Evolutionary conservation across 1,140 invertebrate species (phyloP), one percentile per base, ranked within the genome.

Genomic region (Sycophila sp.): DNA sequence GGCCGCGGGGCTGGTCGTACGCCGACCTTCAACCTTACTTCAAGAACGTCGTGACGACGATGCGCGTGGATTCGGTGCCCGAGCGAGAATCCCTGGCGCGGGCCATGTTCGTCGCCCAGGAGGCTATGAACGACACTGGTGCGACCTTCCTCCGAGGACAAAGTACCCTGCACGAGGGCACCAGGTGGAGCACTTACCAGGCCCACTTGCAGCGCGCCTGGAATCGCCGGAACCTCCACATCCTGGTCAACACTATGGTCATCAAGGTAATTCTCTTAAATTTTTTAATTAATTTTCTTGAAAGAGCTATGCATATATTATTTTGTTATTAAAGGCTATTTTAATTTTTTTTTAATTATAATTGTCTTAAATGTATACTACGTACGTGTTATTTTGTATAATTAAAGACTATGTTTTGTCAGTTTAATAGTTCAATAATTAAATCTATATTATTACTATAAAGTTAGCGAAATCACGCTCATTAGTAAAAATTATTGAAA

Each of bases 141-240:
- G 82, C 82, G 5, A 72, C 69, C 80, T 87, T 81, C 81, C 83
- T 74, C 70, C 88, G 77, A 80, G 90, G 75, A 53, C 81, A 55
- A 76, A 92, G 85, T 36, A 92, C 91, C 0, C 87, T 89, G 2
- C 86, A 88, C 58, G 88, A 91, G 36, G 94, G 94, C 0, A 77
- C 87, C 1, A 84, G 94, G n/a, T 90, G 90, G 83, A 92, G 90
- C 69, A 89, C 90, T 8, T 87, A 85, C 40, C 87, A 90, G n/a
- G 87, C 87, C 0, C 94, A 94, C 80, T 79, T 96, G 2, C 86
- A 89, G 59, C 89, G 91, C n/a, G 88, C 87, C 3, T 81, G 91
- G 72, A 87, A 89, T 30, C 86, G 91, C 64, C 79, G 78, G 30
- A 96, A 95, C 79, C 80, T 96, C 2, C 89, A 92, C 40, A 88